Evolutionary conservation across 2,113 vertebrate genomes (phyloP).

Genomic region (Istiophorus platypterus): DNA sequence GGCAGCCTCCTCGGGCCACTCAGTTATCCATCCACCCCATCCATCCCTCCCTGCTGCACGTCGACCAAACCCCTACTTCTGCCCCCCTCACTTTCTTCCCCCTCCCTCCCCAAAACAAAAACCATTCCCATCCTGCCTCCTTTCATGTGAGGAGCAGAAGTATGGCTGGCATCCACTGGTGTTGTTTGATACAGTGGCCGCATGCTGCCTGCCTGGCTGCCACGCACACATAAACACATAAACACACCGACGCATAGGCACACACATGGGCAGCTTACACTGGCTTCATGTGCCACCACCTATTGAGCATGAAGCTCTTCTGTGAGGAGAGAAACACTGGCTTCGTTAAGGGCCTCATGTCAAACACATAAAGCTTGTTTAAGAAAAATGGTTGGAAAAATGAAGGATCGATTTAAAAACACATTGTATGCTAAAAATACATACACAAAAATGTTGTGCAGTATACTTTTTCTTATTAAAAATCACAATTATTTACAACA

Average conservation of each 20-base stretch:
- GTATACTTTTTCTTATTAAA: too few species aligned
- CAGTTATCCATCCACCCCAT: constrained; percentile 59
- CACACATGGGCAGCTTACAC: constrained; percentile 19
- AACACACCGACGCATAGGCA: not conserved
- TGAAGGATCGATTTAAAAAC: not conserved
- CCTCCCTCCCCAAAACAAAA: not conserved
- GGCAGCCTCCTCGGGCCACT: constrained; percentile 77
- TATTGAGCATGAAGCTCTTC: constrained; percentile 39
- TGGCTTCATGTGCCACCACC: constrained; percentile 35
- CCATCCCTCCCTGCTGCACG: constrained; percentile 34
- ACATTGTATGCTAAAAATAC: not conserved
- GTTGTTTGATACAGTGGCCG: constrained; percentile 72
- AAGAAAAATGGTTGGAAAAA: not conserved
- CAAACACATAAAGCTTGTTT: not conserved
- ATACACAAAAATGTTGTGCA: too few species aligned
- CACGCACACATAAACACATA: constrained; percentile 19
- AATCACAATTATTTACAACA: not conserved
- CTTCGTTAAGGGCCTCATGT: constrained; percentile 23
- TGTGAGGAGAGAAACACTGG: constrained; percentile 16
- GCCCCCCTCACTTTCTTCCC: not conserved
- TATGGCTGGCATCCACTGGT: constrained; percentile 57
- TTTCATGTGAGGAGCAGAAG: constrained; percentile 73
- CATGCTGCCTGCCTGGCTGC: constrained; percentile 68
- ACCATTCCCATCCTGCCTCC: constrained; percentile 55
- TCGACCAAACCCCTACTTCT: not conserved